phyloP scores from a whole-genome alignment of 2,797 vertebrate species.

The Steatocranus sp. region DNA sequence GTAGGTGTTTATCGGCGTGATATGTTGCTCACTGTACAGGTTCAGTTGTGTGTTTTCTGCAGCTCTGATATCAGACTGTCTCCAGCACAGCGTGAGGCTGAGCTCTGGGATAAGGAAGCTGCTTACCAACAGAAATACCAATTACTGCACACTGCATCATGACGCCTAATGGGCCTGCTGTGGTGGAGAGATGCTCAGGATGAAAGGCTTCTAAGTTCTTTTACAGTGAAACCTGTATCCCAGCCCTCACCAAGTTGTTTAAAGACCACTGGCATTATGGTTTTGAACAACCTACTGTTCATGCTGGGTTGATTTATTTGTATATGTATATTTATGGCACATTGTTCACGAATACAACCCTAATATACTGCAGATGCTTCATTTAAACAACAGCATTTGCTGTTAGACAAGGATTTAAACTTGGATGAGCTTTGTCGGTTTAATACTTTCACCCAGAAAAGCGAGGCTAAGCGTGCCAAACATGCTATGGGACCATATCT shows the following conservation, averaged over 20 bases:
- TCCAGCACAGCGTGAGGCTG: slow-evolving; percentile 50
- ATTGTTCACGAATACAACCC: background rate
- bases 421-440: background rate
- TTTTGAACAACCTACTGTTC: background rate
- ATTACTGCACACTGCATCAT: slow-evolving; percentile 60
- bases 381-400: slow-evolving; percentile 8
- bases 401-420: slow-evolving; percentile 6
- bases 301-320: background rate
- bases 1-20: slow-evolving; percentile 31
- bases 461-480: background rate
- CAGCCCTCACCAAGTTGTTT: slow-evolving; percentile 7
- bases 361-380: background rate
- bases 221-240: slow-evolving; percentile 23
- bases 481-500: slow-evolving; percentile 1
- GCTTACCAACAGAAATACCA: slow-evolving; percentile 64
- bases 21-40: slow-evolving; percentile 27
- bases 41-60: slow-evolving; percentile 33
- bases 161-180: slow-evolving; percentile 60
- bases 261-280: background rate
- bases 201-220: slow-evolving; percentile 40
- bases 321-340: background rate
- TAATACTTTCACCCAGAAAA: background rate
- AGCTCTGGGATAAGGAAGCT: slow-evolving; percentile 46
- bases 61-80: slow-evolving; percentile 39
- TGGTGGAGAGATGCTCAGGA: slow-evolving; percentile 36